These are phyloP conservation scores for Brienomyrus brachyistius DNA, from an alignment of 2,113 vertebrate genomes.

Conservation along the genomic window DNA sequence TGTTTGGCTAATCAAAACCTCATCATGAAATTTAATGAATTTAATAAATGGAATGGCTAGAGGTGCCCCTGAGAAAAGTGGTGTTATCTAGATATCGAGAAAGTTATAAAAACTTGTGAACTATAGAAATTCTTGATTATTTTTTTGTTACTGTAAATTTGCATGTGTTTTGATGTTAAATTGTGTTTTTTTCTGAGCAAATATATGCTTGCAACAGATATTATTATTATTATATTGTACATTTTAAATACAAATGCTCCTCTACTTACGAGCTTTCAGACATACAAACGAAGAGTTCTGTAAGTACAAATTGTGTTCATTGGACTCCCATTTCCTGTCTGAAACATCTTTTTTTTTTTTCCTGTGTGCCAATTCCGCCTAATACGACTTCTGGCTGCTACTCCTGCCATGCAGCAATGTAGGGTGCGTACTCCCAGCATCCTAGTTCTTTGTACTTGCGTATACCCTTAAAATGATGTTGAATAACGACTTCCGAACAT, in stretches of 20 bases:
- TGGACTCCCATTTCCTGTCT: too few species aligned
- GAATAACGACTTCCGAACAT: too few species aligned
- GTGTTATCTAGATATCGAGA: not conserved
- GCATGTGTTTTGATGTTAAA: not conserved
- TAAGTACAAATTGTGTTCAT: too few species aligned
- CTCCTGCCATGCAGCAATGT: too few species aligned
- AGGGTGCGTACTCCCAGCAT: too few species aligned
- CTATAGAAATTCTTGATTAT: not conserved
- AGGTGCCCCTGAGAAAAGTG: not conserved
- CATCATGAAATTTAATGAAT: not conserved
- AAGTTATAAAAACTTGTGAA: not conserved
- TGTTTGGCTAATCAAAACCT: not conserved
- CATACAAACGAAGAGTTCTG: too few species aligned
- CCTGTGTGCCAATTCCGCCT: too few species aligned
- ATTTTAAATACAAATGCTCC: not conserved
- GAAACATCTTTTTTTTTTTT: too few species aligned
- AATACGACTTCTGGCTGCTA: too few species aligned
- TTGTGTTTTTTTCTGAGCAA: not conserved
- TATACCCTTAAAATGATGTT: too few species aligned
- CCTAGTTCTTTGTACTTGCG: too few species aligned
- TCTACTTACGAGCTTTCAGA: too few species aligned
- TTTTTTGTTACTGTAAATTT: not conserved
- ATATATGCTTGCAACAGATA: not conserved
- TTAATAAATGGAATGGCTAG: not conserved
- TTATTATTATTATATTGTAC: not conserved